Evolutionary conservation across 2,888 invertebrate genomes (phyloP).

Genomic region (Muschampia plurimacula): DNA sequence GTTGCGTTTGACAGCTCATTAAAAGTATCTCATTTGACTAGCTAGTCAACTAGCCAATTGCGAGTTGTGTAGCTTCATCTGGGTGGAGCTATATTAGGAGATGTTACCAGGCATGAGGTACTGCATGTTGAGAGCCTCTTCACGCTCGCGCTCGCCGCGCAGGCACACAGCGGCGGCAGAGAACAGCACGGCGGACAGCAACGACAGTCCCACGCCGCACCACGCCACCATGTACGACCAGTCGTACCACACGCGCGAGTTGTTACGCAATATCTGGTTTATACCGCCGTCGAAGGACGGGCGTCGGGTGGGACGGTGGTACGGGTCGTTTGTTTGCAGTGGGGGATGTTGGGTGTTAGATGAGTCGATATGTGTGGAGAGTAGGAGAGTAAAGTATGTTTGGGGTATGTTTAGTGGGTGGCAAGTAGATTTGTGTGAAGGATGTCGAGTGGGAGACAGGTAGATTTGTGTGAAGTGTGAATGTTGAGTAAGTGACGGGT

Average conservation of each 20-base stretch:
- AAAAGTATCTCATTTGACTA: no score
- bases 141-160: slow-evolving; percentile 96
- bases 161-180: slow-evolving; percentile 97
- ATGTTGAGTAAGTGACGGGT: not conserved
- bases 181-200: slow-evolving; percentile 96
- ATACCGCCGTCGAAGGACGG: slow-evolving; percentile 53
- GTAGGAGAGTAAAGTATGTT: not conserved
- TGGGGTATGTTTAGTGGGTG: not conserved
- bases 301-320: not conserved
- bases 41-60: no score
- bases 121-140: slow-evolving; percentile 98
- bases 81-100: not conserved
- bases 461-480: not conserved
- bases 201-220: slow-evolving; percentile 97
- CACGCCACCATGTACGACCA: slow-evolving; percentile 99
- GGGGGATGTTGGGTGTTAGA: not conserved
- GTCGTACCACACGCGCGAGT: slow-evolving; percentile 95
- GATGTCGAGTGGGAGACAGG: not conserved
- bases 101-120: slow-evolving; percentile 97
- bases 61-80: no score
- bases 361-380: no score
- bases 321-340: slow-evolving; percentile 14
- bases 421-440: not conserved
- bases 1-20: no score
- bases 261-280: slow-evolving; percentile 93